A percentile compares a stretch with the other conserved stretches of the same genome.
Conservation (phyloP, 1,140 invertebrate genomes). For the Acromyrmex heyeri region DNA sequence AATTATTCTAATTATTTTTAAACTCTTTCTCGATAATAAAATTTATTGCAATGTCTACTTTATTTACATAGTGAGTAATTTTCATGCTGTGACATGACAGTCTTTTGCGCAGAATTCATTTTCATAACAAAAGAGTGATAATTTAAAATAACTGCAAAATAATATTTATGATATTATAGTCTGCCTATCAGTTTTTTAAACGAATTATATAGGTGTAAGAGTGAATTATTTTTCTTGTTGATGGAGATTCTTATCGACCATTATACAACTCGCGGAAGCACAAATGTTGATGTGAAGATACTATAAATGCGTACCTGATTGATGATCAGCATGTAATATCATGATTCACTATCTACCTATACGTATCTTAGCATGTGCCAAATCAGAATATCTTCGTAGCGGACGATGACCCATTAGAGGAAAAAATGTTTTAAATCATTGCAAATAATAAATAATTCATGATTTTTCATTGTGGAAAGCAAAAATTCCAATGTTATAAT, state of each 20-base stretch:
- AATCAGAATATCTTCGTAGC: neutral
- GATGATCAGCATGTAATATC: neutral
- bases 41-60: neutral
- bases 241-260: neutral
- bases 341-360: neutral
- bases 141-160: neutral
- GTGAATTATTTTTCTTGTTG: neutral
- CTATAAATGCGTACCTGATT: neutral
- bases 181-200: neutral
- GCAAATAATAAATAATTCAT: neutral
- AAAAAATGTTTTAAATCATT: neutral
- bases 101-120: neutral
- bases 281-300: neutral
- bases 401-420: neutral
- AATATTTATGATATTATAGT: neutral
- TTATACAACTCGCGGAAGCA: neutral
- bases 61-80: neutral
- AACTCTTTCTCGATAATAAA: neutral
- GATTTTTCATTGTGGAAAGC: neutral
- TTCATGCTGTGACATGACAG: neutral
- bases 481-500: neutral
- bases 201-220: neutral
- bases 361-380: neutral
- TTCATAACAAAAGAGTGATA: neutral
- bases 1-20: neutral